Conservation (phyloP, 2,113 vertebrate species). For the Bagarius yarrelli region DNA sequence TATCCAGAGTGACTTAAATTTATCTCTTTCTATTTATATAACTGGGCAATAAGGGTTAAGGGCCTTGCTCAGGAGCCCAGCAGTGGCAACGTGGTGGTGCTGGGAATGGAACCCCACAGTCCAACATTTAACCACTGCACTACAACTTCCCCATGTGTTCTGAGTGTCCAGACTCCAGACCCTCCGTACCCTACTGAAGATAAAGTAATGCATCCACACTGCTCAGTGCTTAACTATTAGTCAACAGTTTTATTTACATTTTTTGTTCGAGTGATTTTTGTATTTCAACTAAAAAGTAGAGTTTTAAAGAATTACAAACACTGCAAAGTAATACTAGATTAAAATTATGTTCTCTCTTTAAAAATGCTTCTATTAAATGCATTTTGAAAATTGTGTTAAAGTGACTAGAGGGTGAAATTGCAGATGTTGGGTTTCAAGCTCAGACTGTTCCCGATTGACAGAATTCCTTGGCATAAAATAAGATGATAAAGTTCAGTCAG, state of each 20-base stretch:
- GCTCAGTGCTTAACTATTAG: not conserved
- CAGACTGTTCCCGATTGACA: constrained; percentile 3
- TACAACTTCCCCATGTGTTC: not conserved
- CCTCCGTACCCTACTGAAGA: not conserved
- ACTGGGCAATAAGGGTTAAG: too few species aligned
- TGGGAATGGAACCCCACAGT: too few species aligned
- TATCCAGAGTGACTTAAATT: too few species aligned
- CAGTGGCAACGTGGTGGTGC: too few species aligned
- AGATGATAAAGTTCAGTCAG: not conserved
- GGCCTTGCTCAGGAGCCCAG: too few species aligned
- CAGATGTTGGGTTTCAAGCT: not conserved
- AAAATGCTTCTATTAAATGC: not conserved
- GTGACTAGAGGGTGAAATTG: not conserved
- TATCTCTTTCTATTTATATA: too few species aligned
- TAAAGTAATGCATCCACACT: not conserved
- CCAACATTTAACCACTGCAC: too few species aligned
- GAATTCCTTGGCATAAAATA: not conserved
- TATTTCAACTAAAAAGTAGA: not conserved
- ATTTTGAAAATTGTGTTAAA: not conserved
- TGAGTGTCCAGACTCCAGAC: too few species aligned
- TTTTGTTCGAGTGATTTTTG: not conserved
- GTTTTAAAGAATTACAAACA: not conserved
- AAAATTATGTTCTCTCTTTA: not conserved
- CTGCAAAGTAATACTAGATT: not conserved
- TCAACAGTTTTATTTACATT: not conserved